Conservation (phyloP, 1,140 invertebrate species). For the Calliopsis andreniformis region DNA sequence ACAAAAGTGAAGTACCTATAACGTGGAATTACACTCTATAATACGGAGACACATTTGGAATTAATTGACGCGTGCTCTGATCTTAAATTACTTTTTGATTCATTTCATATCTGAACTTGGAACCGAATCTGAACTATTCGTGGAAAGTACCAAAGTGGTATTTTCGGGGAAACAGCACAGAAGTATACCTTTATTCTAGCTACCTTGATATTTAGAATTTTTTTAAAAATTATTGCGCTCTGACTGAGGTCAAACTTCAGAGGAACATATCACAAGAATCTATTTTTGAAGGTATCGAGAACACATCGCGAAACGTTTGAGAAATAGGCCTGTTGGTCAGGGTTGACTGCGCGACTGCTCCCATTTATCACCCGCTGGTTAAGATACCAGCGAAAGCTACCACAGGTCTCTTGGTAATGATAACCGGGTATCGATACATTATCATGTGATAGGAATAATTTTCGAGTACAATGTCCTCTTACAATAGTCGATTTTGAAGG, state of each 20-base stretch:
- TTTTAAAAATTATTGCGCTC: neutral
- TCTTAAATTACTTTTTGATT: no score
- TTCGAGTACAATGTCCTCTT: neutral
- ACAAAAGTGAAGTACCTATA: no score
- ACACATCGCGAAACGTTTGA: neutral
- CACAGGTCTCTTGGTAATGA: neutral
- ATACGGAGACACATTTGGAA: no score
- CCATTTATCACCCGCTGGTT: conserved; percentile 26
- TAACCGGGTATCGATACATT: neutral
- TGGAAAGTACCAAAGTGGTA: no score
- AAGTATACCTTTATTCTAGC: no score
- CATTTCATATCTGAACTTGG: no score
- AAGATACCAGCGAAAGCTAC: conserved; percentile 29
- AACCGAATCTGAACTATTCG: no score
- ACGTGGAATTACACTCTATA: no score
- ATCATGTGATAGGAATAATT: conserved; percentile 6
- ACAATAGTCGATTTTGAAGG: neutral
- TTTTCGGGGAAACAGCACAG: no score
- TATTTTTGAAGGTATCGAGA: neutral
- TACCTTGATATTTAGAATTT: no score
- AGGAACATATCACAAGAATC: neutral
- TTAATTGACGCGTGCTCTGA: no score
- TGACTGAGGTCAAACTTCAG: neutral
- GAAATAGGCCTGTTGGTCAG: neutral
- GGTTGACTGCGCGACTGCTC: neutral